Evolutionary conservation across 2,888 invertebrate genomes (phyloP).

Genomic region (Drosophila setosimentum): DNA sequence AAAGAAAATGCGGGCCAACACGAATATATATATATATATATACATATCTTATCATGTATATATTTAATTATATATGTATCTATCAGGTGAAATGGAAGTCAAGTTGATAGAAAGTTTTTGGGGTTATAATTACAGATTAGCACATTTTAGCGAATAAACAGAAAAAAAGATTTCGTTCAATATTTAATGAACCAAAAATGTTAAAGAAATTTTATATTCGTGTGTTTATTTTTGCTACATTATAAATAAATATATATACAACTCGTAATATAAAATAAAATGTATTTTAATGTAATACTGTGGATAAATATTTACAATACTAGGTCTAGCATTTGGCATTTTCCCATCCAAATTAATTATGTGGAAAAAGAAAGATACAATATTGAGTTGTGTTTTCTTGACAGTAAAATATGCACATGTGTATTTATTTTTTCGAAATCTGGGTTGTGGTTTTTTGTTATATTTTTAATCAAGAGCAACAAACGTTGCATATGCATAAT

Average conservation of each 20-base stretch:
- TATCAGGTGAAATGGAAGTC: background rate
- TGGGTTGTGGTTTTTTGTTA: background rate
- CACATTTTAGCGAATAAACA: background rate
- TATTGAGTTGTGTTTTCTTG: background rate
- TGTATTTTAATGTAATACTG: too few relatives aligned
- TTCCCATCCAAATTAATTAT: background rate
- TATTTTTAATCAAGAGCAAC: background rate
- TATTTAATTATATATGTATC: background rate
- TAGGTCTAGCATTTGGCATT: background rate
- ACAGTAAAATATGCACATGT: background rate
- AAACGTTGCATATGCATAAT: conserved; percentile 49
- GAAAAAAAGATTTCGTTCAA: background rate
- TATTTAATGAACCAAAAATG: background rate
- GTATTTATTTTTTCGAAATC: background rate
- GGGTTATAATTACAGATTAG: background rate
- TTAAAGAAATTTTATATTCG: background rate
- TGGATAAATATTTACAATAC: background rate
- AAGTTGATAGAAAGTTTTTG: background rate
- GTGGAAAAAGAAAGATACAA: background rate
- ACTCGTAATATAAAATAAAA: too few relatives aligned
- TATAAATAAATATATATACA: too few relatives aligned
- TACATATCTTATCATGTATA: background rate
- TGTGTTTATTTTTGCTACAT: background rate
- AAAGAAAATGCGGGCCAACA: conserved; percentile 27
- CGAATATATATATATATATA: background rate